A percentile compares a stretch with the other conserved stretches of the same genome.
phyloP scores from a whole-genome alignment of 2,888 invertebrate genomes.

The Alitta virens region DNA sequence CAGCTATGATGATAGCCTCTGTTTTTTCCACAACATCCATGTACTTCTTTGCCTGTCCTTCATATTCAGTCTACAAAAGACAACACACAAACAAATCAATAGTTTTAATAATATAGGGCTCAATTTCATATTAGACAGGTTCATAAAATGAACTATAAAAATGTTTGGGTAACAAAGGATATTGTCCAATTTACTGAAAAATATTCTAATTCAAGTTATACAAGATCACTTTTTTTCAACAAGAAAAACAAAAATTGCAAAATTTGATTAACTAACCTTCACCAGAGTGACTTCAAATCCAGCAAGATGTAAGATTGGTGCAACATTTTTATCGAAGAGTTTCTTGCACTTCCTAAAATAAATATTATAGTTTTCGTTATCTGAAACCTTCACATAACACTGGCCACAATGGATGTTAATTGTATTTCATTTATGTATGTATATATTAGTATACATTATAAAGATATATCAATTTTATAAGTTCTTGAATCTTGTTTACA shows the following conservation, averaged over 20 bases:
- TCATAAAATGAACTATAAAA: no score
- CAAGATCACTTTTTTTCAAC: no score
- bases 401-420: no score
- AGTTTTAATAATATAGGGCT: no score
- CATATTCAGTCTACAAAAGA: slow-evolving; percentile 74
- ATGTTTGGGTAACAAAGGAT: no score
- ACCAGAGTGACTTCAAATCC: slow-evolving; percentile 68
- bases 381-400: no score
- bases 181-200: no score
- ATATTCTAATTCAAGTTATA: no score
- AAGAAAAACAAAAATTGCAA: no score
- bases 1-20: slow-evolving; percentile 86
- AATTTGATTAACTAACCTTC: slow-evolving; percentile 52
- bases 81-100: slow-evolving; percentile 1
- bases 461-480: not conserved
- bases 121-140: no score
- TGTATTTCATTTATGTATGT: not conserved
- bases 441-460: slow-evolving; percentile 1
- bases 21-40: slow-evolving; percentile 74
- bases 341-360: slow-evolving; percentile 63
- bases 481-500: not conserved
- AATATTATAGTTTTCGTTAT: no score
- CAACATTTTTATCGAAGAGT: slow-evolving; percentile 84
- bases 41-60: slow-evolving; percentile 82
- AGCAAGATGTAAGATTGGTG: slow-evolving; percentile 86